Base-by-base conservation (phyloP, 2,888 invertebrate species). In the Thymelicus lineola region DNA sequence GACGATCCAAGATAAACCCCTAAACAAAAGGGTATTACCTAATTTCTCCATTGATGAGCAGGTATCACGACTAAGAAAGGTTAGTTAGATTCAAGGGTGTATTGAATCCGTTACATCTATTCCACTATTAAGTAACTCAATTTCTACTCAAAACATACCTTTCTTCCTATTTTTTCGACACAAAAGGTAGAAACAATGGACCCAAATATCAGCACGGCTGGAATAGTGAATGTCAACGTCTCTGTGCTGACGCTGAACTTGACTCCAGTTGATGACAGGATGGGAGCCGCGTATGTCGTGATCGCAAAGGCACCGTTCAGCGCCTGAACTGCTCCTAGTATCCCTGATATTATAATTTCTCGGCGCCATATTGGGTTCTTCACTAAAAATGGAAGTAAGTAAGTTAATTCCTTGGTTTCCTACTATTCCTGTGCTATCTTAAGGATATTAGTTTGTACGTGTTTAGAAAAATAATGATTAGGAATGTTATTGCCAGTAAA, bases 91-190 rank as follows among this genome's bases (percentile, higher is more conserved):
- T 45, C 20, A 45, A 45, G 45, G 12, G 0, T 45, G 45, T 10
- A 45, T 9, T 12, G 9, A 5, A 9, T 45, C 12, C 10, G 12
- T 2, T 14, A n/a, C 6, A 60, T 20, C n/a, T 17, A 60, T 42
- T 38, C 42, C 3, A 42, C 20, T 38, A 42, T 20, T 17, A 38
- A 7, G 9, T 7, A 9, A 9, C 3, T n/a, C 6, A 10, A 12
- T 9, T 28, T 14, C 12, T 4, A 15, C 1, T 60, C 14, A 17
- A 17, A 10, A 9, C 46, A 28, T 76, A 92, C 92, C 86, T 87
- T 89, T 73, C 90, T 84, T 5, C 88, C 89, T 42, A 87, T 78
- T 70, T 77, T 86, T 68, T 92, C 92, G 10, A 91, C 84, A 59
- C 82, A 85, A 50, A 79, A 75, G 79, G 89, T 86, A 17, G 87